These are phyloP conservation scores for Drosophila biarmipes DNA, from an alignment of 1,140 invertebrate genomes.

Conservation along the genomic window DNA sequence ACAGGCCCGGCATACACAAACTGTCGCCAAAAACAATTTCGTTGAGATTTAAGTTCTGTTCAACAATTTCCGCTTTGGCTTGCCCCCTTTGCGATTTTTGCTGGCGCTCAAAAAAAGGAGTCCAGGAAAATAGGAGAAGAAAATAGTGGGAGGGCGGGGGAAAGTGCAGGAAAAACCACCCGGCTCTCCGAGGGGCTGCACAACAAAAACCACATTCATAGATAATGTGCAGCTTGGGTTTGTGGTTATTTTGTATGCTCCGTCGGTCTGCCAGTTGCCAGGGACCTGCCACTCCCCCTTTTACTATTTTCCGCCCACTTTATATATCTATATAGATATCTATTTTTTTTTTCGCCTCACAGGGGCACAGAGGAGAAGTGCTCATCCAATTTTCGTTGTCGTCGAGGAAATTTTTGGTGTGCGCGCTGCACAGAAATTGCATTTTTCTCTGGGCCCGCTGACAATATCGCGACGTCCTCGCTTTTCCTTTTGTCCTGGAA, in stretches of 20 bases:
- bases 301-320: not conserved
- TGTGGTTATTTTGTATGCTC: conserved; percentile 80
- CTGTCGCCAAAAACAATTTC: conserved; percentile 82
- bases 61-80: conserved; percentile 70
- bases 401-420: conserved; percentile 69
- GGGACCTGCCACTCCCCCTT: conserved; percentile 27
- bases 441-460: conserved; percentile 60
- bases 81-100: conserved; percentile 27
- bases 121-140: conserved; percentile 10
- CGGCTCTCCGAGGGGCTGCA: conserved; percentile 11
- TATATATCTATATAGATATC: not conserved
- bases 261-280: conserved; percentile 71
- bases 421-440: conserved; percentile 73
- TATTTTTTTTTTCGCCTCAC: conserved; percentile 8
- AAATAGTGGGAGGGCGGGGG: conserved; percentile 1
- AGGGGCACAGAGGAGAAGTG: conserved; percentile 35
- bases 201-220: conserved; percentile 73
- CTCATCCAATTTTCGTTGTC: conserved; percentile 79
- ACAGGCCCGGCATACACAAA: conserved; percentile 53
- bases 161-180: conserved; percentile 6
- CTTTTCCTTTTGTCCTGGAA: conserved; percentile 61
- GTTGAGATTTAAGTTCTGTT: conserved; percentile 79
- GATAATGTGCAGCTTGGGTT: conserved; percentile 79
- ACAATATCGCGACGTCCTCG: conserved; percentile 74
- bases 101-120: conserved; percentile 18